phyloP scores from a whole-genome alignment of 2,888 invertebrate species.

The Nomada fabriciana region DNA sequence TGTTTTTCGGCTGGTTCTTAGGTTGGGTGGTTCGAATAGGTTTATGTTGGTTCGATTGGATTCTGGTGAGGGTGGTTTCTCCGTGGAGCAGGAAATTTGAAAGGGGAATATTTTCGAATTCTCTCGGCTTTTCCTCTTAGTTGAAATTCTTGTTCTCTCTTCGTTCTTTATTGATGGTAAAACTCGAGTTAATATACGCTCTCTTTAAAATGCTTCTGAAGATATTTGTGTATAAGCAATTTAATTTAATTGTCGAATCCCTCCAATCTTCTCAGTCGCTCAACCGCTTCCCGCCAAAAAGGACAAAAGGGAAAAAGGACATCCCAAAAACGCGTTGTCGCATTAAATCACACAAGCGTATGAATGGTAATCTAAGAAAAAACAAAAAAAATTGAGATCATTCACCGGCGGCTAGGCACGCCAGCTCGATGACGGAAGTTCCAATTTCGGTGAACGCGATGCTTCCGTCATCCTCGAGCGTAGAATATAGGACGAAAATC shows the following conservation, averaged over 20 bases:
- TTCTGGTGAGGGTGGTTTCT: no score
- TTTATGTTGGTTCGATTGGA: neutral
- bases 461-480: neutral
- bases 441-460: conserved; percentile 37
- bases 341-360: neutral
- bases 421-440: conserved; percentile 24
- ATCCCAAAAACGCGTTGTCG: neutral
- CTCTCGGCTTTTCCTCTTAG: no score
- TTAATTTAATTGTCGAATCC: neutral
- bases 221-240: no score
- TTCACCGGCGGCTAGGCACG: conserved; percentile 17
- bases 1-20: neutral
- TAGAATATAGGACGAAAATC: conserved; percentile 39
- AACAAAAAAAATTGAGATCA: conserved; percentile 2
- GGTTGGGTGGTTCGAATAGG: no score
- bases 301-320: neutral
- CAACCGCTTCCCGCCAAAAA: neutral
- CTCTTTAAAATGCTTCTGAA: no score
- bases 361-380: conserved; percentile 3
- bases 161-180: no score
- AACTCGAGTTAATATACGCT: no score
- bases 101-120: no score
- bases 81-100: no score
- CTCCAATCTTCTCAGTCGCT: neutral
- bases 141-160: no score